These are phyloP conservation scores for Brachyalestes nurse DNA, from an alignment of 2,797 vertebrate species.

Conservation along the genomic window DNA sequence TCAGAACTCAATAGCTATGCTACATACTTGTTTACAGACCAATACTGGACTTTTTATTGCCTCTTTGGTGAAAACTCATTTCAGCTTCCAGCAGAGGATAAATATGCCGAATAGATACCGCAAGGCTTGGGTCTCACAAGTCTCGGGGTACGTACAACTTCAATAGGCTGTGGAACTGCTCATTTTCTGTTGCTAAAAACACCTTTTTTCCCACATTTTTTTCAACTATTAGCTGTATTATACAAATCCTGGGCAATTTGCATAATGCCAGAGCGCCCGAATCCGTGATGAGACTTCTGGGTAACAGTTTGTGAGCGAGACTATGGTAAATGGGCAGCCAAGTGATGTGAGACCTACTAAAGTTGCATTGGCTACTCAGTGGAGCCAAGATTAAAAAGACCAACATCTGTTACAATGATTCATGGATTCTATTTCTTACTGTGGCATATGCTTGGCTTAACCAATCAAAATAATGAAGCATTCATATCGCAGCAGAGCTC, in stretches of 20 bases:
- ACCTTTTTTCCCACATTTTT: not conserved
- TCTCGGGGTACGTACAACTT: not conserved
- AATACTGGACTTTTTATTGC: not conserved
- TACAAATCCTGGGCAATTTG: not conserved
- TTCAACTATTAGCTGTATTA: not conserved
- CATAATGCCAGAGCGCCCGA: not conserved
- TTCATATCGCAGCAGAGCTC: not conserved
- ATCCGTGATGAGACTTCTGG: not conserved
- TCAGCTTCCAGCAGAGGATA: not conserved
- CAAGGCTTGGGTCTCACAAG: not conserved
- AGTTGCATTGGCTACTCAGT: not conserved
- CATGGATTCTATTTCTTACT: slow-evolving; percentile 3
- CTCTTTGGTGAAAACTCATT: not conserved
- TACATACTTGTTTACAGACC: not conserved
- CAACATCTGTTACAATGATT: slow-evolving; percentile 13
- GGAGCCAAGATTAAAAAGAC: slow-evolving; percentile 10
- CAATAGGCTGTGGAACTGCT: not conserved
- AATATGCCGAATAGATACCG: not conserved
- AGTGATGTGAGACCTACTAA: slow-evolving; percentile 1
- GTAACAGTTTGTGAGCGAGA: not conserved
- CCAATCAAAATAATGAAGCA: slow-evolving; percentile 3
- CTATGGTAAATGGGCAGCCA: not conserved
- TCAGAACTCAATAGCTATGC: not conserved
- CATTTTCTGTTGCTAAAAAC: not conserved
- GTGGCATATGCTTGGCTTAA: slow-evolving; percentile 12